A percentile compares a stretch with the other conserved stretches of the same genome.
These are phyloP conservation scores for Lithodes maja DNA, from an alignment of 2,888 invertebrate genomes.

Conservation along the genomic window DNA sequence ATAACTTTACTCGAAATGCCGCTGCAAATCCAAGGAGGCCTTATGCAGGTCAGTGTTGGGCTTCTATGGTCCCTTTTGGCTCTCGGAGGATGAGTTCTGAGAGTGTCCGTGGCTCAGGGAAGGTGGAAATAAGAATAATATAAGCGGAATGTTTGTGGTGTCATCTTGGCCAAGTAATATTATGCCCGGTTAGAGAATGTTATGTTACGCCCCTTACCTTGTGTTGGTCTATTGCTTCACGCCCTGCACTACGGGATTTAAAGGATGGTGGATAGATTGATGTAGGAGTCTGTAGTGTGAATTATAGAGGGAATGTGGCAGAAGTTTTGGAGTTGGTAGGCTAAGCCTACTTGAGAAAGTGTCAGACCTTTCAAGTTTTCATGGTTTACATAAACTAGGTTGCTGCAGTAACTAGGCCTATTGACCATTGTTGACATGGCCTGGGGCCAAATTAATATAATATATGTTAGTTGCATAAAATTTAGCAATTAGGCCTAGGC, in stretches of 20 bases:
- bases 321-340: too few relatives aligned
- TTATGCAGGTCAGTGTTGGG: constrained; percentile 58
- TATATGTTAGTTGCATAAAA: too few relatives aligned
- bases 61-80: neutral
- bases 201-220: neutral
- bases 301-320: too few relatives aligned
- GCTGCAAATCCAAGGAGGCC: constrained; percentile 62
- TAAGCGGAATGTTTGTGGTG: neutral
- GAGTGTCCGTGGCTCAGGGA: neutral
- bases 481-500: too few relatives aligned
- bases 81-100: neutral
- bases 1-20: constrained; percentile 55
- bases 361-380: too few relatives aligned
- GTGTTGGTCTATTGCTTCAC: too few relatives aligned
- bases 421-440: too few relatives aligned
- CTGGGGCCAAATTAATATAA: too few relatives aligned
- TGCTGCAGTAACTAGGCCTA: too few relatives aligned
- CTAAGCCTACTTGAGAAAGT: too few relatives aligned
- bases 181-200: neutral
- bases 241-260: neutral
- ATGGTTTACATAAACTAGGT: too few relatives aligned
- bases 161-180: neutral
- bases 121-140: neutral
- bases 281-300: neutral
- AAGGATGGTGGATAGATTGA: neutral